Conservation (phyloP, 2,797 vertebrate genomes). For the Danio choprae region DNA sequence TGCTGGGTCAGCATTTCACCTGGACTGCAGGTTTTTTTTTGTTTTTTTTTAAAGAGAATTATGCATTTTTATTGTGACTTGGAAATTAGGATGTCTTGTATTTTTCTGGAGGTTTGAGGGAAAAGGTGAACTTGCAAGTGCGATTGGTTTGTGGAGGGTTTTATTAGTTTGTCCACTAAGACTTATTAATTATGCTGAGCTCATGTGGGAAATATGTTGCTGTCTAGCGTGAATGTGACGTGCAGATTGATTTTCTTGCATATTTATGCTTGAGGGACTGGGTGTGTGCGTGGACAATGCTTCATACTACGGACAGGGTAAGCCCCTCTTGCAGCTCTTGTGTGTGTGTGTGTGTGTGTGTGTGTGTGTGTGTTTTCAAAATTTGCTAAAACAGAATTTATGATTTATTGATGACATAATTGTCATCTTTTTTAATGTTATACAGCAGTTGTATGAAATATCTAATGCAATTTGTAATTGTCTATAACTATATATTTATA, state of each 20-base stretch:
- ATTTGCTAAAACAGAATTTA: constrained; percentile 8
- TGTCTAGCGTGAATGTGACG: constrained; percentile 30
- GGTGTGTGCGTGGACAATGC: constrained; percentile 71
- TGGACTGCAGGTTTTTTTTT: constrained; percentile 67
- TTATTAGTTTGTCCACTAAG: constrained; percentile 19
- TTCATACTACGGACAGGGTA: constrained; percentile 49
- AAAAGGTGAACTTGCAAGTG: constrained; percentile 34
- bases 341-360: no score
- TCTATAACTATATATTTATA: no score
- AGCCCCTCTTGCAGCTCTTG: constrained; percentile 30
- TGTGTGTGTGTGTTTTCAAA: no score
- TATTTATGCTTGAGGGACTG: constrained; percentile 64
- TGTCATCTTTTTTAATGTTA: neutral
- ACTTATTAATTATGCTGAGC: constrained; percentile 49
- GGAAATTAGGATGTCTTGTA: constrained; percentile 51
- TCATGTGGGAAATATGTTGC: constrained; percentile 55
- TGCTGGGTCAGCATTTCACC: constrained; percentile 72
- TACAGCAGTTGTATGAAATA: neutral
- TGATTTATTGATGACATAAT: constrained; percentile 6
- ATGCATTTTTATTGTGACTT: constrained; percentile 50
- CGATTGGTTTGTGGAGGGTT: constrained; percentile 20
- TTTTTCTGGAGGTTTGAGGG: constrained; percentile 19
- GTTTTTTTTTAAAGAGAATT: constrained; percentile 58
- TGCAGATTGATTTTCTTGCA: constrained; percentile 41
- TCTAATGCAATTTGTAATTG: no score